These are phyloP conservation scores for Dascillus cervinus DNA, from an alignment of 2,888 invertebrate species.

Conservation along the genomic window DNA sequence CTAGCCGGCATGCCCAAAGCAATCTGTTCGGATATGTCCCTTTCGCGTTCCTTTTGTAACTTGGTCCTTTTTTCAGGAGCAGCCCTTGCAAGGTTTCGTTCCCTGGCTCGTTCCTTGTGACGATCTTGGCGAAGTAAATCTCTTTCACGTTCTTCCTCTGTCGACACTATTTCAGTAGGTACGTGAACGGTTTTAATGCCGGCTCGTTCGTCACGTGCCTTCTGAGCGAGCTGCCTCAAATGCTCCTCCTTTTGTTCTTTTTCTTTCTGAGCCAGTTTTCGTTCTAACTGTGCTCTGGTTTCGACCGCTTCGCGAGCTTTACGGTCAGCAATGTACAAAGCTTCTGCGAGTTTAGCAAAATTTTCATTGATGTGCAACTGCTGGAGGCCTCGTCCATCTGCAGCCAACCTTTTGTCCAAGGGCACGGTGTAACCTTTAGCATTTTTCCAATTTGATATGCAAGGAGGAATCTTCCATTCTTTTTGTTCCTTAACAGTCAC, in stretches of 20 bases:
- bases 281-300: slow-evolving; percentile 90
- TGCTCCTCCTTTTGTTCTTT: slow-evolving; percentile 98
- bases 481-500: slow-evolving; percentile 98
- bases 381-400: slow-evolving; percentile 95
- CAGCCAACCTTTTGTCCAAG: slow-evolving; percentile 93
- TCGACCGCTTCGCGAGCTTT: slow-evolving; percentile 98
- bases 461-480: slow-evolving; percentile 99
- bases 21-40: slow-evolving; percentile 98
- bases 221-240: slow-evolving; percentile 84
- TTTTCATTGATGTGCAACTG: slow-evolving; percentile 98
- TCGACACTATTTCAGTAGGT: slow-evolving; percentile 45
- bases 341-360: slow-evolving; percentile 96
- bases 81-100: slow-evolving; percentile 86
- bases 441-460: slow-evolving; percentile 99
- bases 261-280: slow-evolving; percentile 93
- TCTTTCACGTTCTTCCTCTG: slow-evolving; percentile 71
- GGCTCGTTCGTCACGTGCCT: slow-evolving; percentile 91
- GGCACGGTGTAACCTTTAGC: slow-evolving; percentile 97
- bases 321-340: slow-evolving; percentile 91
- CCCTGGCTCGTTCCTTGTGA: slow-evolving; percentile 85
- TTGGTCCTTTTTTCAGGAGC: slow-evolving; percentile 92
- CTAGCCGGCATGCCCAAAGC: slow-evolving; percentile 92
- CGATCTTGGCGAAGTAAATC: slow-evolving; percentile 83
- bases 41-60: slow-evolving; percentile 81
- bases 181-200: slow-evolving; percentile 54